Percentiles rank a stretch among this genome's conserved stretches.
Conservation (phyloP, 2,797 vertebrate species). For the Anisognathus igniventris region DNA sequence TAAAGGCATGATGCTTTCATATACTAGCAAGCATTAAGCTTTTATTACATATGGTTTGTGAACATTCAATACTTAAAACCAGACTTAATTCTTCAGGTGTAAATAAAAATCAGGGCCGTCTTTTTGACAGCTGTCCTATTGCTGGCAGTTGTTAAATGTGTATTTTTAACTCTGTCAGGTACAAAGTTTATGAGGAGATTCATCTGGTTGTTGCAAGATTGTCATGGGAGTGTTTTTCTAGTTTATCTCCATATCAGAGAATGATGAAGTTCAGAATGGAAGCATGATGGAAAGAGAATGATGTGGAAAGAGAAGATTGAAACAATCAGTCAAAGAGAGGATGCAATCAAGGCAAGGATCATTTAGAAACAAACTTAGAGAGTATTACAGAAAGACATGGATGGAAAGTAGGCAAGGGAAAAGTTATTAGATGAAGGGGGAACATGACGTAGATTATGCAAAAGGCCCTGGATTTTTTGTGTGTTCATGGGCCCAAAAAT, state of each 20-base stretch:
- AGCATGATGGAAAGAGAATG: not conserved
- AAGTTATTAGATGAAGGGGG: not conserved
- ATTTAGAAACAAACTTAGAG: not conserved
- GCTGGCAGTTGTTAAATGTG: constrained; percentile 1
- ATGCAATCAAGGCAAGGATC: not conserved
- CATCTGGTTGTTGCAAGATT: not conserved
- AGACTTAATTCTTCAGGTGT: not conserved
- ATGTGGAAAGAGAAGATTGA: not conserved
- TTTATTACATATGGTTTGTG: not conserved
- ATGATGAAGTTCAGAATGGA: not conserved
- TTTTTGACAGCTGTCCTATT: constrained; percentile 31
- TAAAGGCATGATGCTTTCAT: not conserved
- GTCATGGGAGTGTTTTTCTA: not conserved
- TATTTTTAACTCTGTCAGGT: not conserved
- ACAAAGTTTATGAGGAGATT: not conserved
- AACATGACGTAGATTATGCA: not conserved
- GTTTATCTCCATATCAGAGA: not conserved
- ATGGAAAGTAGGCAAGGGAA: not conserved
- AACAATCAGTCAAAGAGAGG: not conserved
- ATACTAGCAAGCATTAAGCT: not conserved
- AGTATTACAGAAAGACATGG: not conserved
- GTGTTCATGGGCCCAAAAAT: not conserved
- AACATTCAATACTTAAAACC: not conserved
- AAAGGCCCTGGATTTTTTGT: not conserved
- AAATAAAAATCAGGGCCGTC: constrained; percentile 33